These are phyloP conservation scores for Odontothrips loti DNA, from an alignment of 2,888 invertebrate genomes.

Conservation along the genomic window DNA sequence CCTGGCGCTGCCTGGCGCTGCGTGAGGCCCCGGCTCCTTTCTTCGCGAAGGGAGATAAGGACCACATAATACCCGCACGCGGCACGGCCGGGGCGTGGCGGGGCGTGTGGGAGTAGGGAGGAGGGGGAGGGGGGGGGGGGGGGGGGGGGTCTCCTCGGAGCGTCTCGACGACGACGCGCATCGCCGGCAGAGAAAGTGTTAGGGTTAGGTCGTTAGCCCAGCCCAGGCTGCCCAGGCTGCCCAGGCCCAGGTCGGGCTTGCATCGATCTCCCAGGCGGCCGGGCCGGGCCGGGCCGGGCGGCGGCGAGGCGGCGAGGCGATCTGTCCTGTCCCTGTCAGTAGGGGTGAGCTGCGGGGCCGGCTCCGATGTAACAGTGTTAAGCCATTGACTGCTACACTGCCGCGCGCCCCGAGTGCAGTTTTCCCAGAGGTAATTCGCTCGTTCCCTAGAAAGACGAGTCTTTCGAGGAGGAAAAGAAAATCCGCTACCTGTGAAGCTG, in stretches of 20 bases:
- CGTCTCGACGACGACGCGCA: background rate
- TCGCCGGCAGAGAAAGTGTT: conserved; percentile 7
- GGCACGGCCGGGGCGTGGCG: background rate
- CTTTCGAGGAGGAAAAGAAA: background rate
- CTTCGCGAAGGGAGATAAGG: background rate
- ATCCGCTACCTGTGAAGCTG: background rate
- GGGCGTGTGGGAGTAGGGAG: background rate
- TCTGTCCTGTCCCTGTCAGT: background rate
- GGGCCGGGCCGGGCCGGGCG: background rate
- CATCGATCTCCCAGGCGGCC: background rate
- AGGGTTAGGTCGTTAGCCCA: background rate
- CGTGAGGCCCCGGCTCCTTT: background rate
- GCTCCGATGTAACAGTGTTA: background rate
- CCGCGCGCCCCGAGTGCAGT: too few species aligned
- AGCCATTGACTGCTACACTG: background rate
- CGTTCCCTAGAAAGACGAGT: background rate
- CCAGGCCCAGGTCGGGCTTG: background rate
- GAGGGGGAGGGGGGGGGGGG: background rate
- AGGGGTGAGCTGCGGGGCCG: background rate
- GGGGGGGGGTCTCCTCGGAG: background rate
- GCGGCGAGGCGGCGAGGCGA: background rate
- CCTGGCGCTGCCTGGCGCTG: background rate
- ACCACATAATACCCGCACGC: background rate
- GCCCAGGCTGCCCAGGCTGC: background rate
- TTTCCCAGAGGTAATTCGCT: too few species aligned